Conservation (phyloP, 2,797 vertebrate genomes). For the Craterocephalus amniculus region DNA sequence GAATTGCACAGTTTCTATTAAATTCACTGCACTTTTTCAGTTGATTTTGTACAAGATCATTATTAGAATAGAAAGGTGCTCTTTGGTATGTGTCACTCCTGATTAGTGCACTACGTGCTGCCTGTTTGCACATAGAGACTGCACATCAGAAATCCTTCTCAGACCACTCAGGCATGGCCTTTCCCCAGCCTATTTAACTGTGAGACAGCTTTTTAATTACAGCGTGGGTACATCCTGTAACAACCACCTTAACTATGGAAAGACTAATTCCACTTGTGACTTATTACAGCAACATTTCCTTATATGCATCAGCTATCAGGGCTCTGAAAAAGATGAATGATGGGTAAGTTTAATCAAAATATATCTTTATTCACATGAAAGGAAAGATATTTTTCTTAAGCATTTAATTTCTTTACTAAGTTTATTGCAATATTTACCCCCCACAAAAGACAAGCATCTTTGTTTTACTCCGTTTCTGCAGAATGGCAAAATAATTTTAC, state of each 20-base stretch:
- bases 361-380: neutral
- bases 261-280: neutral
- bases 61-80: neutral
- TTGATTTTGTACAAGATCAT: constrained; percentile 3
- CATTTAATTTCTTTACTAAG: too few species aligned
- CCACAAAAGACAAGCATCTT: too few species aligned
- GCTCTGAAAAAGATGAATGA: too few species aligned
- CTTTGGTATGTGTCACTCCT: neutral
- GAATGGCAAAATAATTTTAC: too few species aligned
- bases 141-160: constrained; percentile 17
- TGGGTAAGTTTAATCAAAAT: neutral
- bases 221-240: constrained; percentile 24
- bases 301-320: neutral
- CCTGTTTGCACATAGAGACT: constrained; percentile 2
- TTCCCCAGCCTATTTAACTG: constrained; percentile 9
- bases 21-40: neutral
- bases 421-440: too few species aligned
- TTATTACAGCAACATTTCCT: neutral
- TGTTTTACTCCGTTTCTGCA: too few species aligned
- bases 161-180: constrained; percentile 29
- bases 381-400: too few species aligned
- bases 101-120: neutral
- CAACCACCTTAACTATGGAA: neutral
- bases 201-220: constrained; percentile 1
- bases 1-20: neutral